These are phyloP conservation scores for Pemphigus obesinymphae DNA, from an alignment of 1,140 invertebrate species.

Conservation along the genomic window DNA sequence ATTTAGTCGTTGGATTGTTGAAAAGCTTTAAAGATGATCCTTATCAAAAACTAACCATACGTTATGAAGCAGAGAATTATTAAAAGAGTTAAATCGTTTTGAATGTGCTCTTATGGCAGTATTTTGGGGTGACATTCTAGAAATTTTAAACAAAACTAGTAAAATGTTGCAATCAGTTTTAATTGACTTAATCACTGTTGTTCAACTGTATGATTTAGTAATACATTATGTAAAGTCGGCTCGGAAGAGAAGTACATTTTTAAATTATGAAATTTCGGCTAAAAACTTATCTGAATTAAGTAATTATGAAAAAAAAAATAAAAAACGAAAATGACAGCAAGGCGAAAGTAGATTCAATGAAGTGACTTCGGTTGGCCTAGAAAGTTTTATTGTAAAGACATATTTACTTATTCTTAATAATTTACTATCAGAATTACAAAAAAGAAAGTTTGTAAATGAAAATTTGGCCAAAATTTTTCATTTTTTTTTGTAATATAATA, in stretches of 20 bases:
- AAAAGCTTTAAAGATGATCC: slow-evolving; percentile 1
- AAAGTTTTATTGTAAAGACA: background rate
- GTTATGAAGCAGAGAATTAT: slow-evolving; percentile 39
- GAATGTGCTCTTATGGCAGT: slow-evolving; percentile 43
- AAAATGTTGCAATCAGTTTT: background rate
- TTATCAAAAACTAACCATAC: slow-evolving; percentile 31
- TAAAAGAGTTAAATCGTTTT: slow-evolving; percentile 41
- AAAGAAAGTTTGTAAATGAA: background rate
- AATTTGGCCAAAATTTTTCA: background rate
- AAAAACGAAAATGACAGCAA: background rate
- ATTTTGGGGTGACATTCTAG: slow-evolving; percentile 42
- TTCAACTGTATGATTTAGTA: background rate
- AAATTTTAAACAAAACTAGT: slow-evolving; percentile 43
- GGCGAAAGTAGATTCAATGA: background rate
- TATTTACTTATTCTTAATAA: background rate
- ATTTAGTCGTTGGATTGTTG: background rate
- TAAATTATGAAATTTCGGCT: background rate
- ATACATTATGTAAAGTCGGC: background rate
- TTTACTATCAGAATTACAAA: background rate
- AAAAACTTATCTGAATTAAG: background rate
- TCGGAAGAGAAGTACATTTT: background rate
- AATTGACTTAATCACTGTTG: slow-evolving; percentile 1
- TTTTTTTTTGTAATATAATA: background rate
- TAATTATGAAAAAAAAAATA: background rate
- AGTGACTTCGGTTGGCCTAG: background rate